A percentile compares a stretch with the other conserved stretches of the same genome.
Evolutionary conservation across 2,888 invertebrate species (phyloP).

Genomic region (Antitype chi): DNA sequence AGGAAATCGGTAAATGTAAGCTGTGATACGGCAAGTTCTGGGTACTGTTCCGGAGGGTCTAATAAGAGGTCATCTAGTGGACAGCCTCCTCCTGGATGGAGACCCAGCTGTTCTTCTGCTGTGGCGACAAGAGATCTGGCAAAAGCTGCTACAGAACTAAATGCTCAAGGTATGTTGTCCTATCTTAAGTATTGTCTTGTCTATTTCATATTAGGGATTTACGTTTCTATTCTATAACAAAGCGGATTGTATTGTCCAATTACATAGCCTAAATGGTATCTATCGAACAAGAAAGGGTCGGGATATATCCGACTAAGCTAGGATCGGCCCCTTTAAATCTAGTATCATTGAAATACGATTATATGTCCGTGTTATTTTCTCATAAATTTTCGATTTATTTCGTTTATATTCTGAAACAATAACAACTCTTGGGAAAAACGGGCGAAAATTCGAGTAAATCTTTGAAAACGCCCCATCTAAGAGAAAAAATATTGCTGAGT

Average conservation of each 20-base stretch:
- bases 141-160: slow-evolving; percentile 93
- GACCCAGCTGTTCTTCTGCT: slow-evolving; percentile 91
- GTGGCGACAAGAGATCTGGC: slow-evolving; percentile 90
- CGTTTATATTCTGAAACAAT: slow-evolving; percentile 22
- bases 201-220: slow-evolving; percentile 9
- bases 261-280: slow-evolving; percentile 44
- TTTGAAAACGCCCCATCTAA: slow-evolving; percentile 28
- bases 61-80: slow-evolving; percentile 87
- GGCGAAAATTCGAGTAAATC: slow-evolving; percentile 15
- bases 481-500: slow-evolving; percentile 29
- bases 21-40: slow-evolving; percentile 89
- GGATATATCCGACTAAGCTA: slow-evolving; percentile 42
- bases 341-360: slow-evolving; percentile 56
- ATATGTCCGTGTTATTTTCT: slow-evolving; percentile 35
- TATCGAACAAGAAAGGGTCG: slow-evolving; percentile 36
- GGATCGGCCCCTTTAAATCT: slow-evolving; percentile 44
- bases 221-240: slow-evolving; percentile 17
- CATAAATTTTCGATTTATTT: slow-evolving; percentile 40
- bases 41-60: slow-evolving; percentile 88
- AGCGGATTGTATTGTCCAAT: slow-evolving; percentile 43
- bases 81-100: slow-evolving; percentile 90
- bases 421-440: slow-evolving; percentile 23
- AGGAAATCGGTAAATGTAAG: slow-evolving; percentile 88
- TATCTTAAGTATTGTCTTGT: background rate
- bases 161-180: slow-evolving; percentile 92